These are phyloP conservation scores for Plagodis pulveraria DNA, from an alignment of 2,888 invertebrate genomes.

Conservation along the genomic window DNA sequence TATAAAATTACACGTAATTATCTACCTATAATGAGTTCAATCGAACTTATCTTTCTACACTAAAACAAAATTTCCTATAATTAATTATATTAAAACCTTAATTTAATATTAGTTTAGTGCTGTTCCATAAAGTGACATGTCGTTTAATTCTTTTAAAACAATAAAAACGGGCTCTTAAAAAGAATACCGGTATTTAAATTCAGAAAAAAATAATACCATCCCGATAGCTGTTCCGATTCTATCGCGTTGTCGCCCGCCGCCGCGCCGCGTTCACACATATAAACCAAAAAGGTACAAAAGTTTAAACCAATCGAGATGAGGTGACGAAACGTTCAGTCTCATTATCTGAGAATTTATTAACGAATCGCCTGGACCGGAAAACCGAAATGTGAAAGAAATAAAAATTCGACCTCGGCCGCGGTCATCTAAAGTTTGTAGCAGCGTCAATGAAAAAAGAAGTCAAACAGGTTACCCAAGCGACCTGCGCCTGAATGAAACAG, in stretches of 20 bases:
- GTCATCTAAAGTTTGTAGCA: constrained; percentile 81
- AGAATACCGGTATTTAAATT: constrained; percentile 80
- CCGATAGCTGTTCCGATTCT: constrained; percentile 76
- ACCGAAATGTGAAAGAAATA: constrained; percentile 84
- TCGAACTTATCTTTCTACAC: too few relatives aligned
- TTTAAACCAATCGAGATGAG: constrained; percentile 82
- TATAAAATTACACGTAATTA: too few relatives aligned
- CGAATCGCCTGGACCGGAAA: constrained; percentile 84
- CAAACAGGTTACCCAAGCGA: constrained; percentile 77
- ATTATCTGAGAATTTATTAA: constrained; percentile 86
- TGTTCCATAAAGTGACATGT: constrained; percentile 27
- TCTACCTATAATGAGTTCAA: too few relatives aligned
- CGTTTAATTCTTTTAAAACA: constrained; percentile 10
- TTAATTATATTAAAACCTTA: too few relatives aligned
- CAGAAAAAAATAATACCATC: constrained; percentile 73
- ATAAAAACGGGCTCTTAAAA: constrained; percentile 54
- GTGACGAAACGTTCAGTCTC: constrained; percentile 85
- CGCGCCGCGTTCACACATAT: constrained; percentile 80
- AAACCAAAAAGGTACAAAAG: constrained; percentile 75
- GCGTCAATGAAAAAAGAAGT: constrained; percentile 84
- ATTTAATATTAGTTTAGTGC: constrained; percentile 4
- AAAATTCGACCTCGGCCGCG: constrained; percentile 84
- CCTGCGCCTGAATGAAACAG: constrained; percentile 82
- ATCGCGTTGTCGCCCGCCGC: constrained; percentile 72
- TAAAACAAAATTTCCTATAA: too few relatives aligned